These are phyloP conservation scores for Pipistrellus pipistrellus DNA, from an alignment of 2,797 vertebrate species.

Conservation along the genomic window DNA sequence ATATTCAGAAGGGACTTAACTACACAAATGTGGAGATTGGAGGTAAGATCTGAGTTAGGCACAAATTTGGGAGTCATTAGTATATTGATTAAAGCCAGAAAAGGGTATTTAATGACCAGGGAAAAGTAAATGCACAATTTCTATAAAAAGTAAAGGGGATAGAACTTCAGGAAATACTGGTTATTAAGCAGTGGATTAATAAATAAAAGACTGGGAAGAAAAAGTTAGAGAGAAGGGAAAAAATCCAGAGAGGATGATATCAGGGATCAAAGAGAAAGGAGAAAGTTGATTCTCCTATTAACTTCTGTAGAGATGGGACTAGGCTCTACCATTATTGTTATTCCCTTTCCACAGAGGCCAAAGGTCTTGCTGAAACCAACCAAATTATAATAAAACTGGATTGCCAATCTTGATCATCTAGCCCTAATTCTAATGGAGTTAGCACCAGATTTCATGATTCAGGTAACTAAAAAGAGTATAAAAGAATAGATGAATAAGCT, in stretches of 20 bases:
- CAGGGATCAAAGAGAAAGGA: not conserved
- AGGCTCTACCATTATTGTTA: not conserved
- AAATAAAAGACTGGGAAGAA: constrained; percentile 5
- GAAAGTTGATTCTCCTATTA: not conserved
- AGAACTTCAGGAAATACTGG: not conserved
- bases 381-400: not conserved
- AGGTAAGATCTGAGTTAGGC: not conserved
- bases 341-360: not conserved
- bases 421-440: constrained; percentile 27
- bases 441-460: constrained; percentile 50
- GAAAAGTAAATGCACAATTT: constrained; percentile 20
- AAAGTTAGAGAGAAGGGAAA: not conserved
- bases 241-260: not conserved
- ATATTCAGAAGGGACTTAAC: not conserved
- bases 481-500: constrained; percentile 73
- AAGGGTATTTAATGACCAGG: not conserved
- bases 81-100: constrained; percentile 15
- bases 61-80: not conserved
- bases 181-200: constrained; percentile 4
- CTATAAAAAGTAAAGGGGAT: not conserved
- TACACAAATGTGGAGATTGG: not conserved
- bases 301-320: not conserved
- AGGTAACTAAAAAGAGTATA: constrained; percentile 68
- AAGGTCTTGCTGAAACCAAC: not conserved
- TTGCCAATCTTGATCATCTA: not conserved